Conservation (phyloP, 1,140 invertebrate species). For the Neocloeon triangulifer region DNA sequence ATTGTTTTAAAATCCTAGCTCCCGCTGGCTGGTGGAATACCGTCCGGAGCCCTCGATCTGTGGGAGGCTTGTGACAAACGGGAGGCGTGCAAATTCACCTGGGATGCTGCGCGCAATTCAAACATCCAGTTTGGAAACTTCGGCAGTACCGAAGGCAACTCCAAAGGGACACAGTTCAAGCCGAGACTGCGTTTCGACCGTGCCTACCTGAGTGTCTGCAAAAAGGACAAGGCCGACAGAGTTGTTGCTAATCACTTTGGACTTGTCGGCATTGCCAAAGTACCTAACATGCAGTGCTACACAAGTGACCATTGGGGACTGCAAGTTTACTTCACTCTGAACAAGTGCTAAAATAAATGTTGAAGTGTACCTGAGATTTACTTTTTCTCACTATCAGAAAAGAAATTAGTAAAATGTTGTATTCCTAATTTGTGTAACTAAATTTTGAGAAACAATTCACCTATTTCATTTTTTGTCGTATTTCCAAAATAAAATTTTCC, state of each 20-base stretch:
- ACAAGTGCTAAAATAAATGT: too few species aligned
- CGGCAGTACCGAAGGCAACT: too few species aligned
- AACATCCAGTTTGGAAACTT: too few species aligned
- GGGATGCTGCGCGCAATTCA: conserved; percentile 28
- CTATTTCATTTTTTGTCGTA: too few species aligned
- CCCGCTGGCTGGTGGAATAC: conserved; percentile 22
- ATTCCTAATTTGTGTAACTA: too few species aligned
- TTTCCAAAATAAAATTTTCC: too few species aligned
- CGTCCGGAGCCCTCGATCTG: conserved; percentile 22
- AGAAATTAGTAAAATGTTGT: too few species aligned
- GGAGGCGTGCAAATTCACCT: conserved; percentile 27
- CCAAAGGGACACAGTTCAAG: conserved; percentile 19
- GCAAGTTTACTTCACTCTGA: conserved; percentile 14
- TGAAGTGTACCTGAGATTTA: too few species aligned
- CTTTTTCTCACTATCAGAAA: too few species aligned
- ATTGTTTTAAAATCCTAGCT: too few species aligned
- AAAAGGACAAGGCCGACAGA: too few species aligned
- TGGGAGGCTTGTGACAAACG: conserved; percentile 28
- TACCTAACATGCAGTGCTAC: conserved; percentile 24
- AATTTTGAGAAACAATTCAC: too few species aligned
- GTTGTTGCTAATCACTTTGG: conserved; percentile 26
- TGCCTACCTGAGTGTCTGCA: conserved; percentile 24
- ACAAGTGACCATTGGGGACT: conserved; percentile 39
- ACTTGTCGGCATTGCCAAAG: conserved; percentile 27
- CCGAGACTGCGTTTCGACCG: conserved; percentile 30